Base-by-base conservation (phyloP, 2,888 invertebrate genomes). In the Mesoligia furuncula region DNA sequence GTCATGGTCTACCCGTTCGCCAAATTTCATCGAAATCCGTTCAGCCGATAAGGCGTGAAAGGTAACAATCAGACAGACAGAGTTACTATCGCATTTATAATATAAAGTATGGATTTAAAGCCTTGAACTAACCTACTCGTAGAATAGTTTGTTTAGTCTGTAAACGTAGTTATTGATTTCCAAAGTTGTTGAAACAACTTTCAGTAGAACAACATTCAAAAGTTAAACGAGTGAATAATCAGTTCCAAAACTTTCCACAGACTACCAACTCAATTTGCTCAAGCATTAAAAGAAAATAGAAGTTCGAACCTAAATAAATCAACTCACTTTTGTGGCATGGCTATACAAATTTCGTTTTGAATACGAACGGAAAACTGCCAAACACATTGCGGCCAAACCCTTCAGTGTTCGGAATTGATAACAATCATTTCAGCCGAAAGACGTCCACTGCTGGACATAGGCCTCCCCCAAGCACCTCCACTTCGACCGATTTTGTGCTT, bases 51-150 rank as follows among this genome's bases (percentile, higher is more conserved):
- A 45, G 27, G 27, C 45, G 11, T 13, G 7, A 20, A 66, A 17
- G 11, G 13, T 31, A 48, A 67, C 27, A 4, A 8, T 20, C 15
- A 31, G 48, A 67, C 0, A 48, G 6, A 45, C 13, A 11, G 8
- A 48, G 24, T 51, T 51, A 31, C 31, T 51, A 36, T 51, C 24
- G 9, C 15, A 31, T 31, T 48, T n/a, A 15, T 65, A 20, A 20
- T 31, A 48, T 20, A 45, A 20, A 45, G 13, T 67, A 48, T 13
- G 8, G 27, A 7, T 48, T 31, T 7, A 15, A 59, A 73, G 42
- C 73, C 70, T 84, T 79, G 62, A 71, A 68, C 24, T 48, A 48
- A 61, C 71, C 61, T 68, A n/a, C n/a, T n/a, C n/a, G n/a, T n/a
- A 57, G 27, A 75, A 69, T 31, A 39, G 13, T 36, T 45, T 61